Evolutionary conservation across 2,113 vertebrate genomes (phyloP).

Genomic region (Athene cunicularia): DNA sequence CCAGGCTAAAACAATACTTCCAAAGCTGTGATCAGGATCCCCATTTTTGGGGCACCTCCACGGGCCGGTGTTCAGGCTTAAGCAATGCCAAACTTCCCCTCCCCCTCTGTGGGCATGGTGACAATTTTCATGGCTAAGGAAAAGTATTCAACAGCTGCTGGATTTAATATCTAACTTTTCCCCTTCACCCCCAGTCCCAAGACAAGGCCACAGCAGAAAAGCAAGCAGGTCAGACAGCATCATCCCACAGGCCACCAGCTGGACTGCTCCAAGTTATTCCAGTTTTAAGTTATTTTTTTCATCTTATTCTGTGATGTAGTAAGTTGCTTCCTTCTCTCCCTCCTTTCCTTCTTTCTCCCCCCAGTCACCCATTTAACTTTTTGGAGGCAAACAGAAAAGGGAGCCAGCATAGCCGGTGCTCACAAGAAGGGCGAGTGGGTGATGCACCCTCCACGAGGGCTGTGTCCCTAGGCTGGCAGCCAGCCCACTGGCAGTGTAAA

Average conservation of each 20-base stretch:
- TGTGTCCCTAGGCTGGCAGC: not conserved
- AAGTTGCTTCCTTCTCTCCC: not conserved
- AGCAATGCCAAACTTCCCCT: not conserved
- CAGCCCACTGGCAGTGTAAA: fast-evolving
- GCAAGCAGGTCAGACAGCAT: not conserved
- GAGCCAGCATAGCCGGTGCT: not conserved
- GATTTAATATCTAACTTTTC: not conserved
- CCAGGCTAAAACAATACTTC: not conserved
- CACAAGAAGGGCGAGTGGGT: fast-evolving
- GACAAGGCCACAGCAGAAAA: not conserved
- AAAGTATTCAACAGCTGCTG: constrained; percentile 12
- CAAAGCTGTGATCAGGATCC: not conserved
- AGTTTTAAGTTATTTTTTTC: not conserved
- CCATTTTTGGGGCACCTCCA: not conserved
- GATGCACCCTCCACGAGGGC: not conserved
- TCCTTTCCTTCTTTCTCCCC: not conserved
- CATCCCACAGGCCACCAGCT: not conserved
- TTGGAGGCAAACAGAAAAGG: not conserved
- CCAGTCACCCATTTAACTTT: not conserved
- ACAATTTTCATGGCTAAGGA: not conserved
- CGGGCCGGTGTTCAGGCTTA: not conserved
- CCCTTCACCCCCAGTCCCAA: not conserved
- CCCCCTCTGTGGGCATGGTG: fast-evolving
- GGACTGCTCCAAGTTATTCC: fast-evolving
- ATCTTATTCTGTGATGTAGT: not conserved